phyloP scores from a whole-genome alignment of 2,113 vertebrate species.

The Charina bottae region DNA sequence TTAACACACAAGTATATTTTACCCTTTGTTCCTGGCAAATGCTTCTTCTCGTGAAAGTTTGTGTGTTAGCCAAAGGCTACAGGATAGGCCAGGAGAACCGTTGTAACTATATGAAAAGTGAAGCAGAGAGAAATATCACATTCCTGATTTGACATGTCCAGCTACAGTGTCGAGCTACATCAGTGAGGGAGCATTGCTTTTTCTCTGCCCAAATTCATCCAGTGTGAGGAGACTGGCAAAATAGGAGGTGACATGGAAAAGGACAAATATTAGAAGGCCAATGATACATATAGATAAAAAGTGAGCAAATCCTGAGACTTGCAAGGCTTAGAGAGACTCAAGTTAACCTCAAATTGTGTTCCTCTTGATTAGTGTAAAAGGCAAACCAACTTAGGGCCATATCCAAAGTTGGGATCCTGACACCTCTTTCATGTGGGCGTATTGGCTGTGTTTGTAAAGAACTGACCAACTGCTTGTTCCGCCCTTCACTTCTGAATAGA shows the following conservation, averaged over 20 bases:
- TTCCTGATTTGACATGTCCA: constrained; percentile 42
- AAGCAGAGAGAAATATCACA: constrained; percentile 2
- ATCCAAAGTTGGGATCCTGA: constrained; percentile 49
- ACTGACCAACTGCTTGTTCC: constrained; percentile 47
- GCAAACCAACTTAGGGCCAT: constrained; percentile 34
- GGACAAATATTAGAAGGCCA: constrained; percentile 10
- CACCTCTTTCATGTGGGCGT: constrained; percentile 53
- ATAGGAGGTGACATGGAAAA: constrained; percentile 34
- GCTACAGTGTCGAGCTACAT: constrained; percentile 47
- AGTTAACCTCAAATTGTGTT: neutral
- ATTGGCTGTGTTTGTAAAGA: constrained; percentile 41
- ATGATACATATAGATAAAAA: neutral
- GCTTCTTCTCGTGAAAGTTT: rapidly evolving
- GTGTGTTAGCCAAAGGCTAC: neutral
- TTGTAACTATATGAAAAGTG: neutral
- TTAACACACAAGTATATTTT: rapidly evolving
- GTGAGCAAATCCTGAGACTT: neutral
- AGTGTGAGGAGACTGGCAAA: constrained; percentile 48
- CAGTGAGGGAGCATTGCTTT: constrained; percentile 46
- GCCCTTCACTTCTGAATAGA: neutral
- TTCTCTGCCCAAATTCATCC: constrained; percentile 45
- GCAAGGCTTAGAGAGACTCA: constrained; percentile 27
- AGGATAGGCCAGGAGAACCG: neutral
- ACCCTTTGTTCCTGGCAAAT: constrained; percentile 11
- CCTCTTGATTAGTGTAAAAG: neutral